Conservation (phyloP, 2,797 vertebrate genomes). For the Manis crassicaudata region DNA sequence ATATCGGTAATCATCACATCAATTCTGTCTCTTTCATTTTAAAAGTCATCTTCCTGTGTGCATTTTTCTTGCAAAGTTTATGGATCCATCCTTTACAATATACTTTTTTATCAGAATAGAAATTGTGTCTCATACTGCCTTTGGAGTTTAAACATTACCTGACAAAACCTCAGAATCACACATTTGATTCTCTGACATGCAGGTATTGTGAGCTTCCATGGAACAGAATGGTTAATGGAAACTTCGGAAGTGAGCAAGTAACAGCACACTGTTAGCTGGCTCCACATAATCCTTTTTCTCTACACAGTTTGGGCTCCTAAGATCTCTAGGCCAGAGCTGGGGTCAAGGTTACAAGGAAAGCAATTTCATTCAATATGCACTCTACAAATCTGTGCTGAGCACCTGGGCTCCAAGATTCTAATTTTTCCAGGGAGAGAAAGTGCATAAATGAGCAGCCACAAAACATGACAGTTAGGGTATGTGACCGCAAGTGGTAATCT, state of each 20-base stretch:
- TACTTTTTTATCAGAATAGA: background rate
- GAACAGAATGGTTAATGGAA: background rate
- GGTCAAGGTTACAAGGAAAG: background rate
- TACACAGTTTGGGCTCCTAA: background rate
- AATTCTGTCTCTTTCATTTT: background rate
- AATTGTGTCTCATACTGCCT: background rate
- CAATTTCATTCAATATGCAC: background rate
- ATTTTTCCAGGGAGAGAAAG: constrained; percentile 34
- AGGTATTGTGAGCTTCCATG: background rate
- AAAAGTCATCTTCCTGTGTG: background rate
- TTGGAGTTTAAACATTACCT: background rate
- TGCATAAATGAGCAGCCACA: background rate
- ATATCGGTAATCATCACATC: background rate
- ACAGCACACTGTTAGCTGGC: background rate
- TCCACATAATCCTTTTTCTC: background rate
- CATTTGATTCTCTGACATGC: background rate
- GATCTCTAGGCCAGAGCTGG: background rate
- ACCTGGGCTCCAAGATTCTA: background rate
- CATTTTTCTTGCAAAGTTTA: constrained; percentile 17
- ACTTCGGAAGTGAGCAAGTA: background rate
- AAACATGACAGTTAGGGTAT: background rate
- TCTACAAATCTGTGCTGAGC: background rate
- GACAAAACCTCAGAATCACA: background rate
- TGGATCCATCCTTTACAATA: constrained; percentile 26
- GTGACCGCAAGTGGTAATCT: background rate